Evolutionary conservation across 2,113 vertebrate species (phyloP), one percentile per base, ranked within the genome.

Genomic region (Pao palembangensis): DNA sequence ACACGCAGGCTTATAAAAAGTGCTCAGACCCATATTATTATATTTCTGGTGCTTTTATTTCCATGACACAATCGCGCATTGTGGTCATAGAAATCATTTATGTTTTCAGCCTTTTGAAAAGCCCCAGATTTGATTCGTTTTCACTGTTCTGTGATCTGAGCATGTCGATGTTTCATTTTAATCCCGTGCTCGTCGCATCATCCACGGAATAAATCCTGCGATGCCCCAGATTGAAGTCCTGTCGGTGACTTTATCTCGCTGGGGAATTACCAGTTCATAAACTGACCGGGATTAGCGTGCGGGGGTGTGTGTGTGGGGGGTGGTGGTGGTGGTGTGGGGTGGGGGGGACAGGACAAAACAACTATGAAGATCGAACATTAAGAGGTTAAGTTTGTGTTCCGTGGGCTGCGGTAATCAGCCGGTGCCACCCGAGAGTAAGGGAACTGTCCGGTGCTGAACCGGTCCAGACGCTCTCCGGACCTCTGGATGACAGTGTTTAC

Each of bases 151-250:
- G 58, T 85, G 86, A 85, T 79, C 75, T 71, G 73, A 58, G 79
- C 74, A 72, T 53, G 83, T 78, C 75, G 79, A 83, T 84, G 69
- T 81, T 85, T 79, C 76, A 55, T 78, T 88, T 38, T 85, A 85
- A 86, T 84, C 84, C 79, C 67, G 51, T 84, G 79, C 77, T 82
- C 69, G 80, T 57, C 67, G 71, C 86, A 88, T 91, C 87, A 91
- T 90, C 89, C 83, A 76, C 68, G 43, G 51, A 80, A 73, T 71
- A 91, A 92, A 92, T 92, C 91, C 90, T 72, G 73, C 73, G 68
- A 75, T 91, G 91, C 58, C 91, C 90, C 89, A 91, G 87, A 89
- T 92, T 89, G 82, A 76, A 82, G 87, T 74, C 74, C 88, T 72
- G 84, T 79, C 80, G 69, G 80, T 73, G 80, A 78, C 73, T 82